These are phyloP conservation scores for Gandaritis pyraliata DNA, from an alignment of 2,888 invertebrate species.

Conservation along the genomic window DNA sequence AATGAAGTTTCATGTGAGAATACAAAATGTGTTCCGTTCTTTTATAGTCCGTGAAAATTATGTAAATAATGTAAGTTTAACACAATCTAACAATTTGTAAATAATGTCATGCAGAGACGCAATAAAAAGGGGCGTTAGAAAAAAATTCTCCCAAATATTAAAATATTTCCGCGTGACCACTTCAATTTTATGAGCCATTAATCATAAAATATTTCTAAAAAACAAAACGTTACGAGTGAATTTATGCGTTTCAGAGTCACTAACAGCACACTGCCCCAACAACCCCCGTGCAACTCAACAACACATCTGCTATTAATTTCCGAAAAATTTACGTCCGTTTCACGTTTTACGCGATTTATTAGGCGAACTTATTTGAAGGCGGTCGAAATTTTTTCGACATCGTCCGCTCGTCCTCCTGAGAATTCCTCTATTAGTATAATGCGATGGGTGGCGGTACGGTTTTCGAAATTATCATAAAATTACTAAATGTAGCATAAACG, in stretches of 20 bases:
- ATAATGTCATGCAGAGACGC: slow-evolving; percentile 31
- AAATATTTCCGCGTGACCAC: slow-evolving; percentile 66
- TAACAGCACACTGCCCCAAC: slow-evolving; percentile 61
- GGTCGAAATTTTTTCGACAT: slow-evolving; percentile 71
- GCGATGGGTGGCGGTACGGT: slow-evolving; percentile 83
- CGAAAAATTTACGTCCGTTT: slow-evolving; percentile 72
- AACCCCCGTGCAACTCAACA: slow-evolving; percentile 70
- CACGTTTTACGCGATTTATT: slow-evolving; percentile 77
- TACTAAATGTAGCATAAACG: slow-evolving; percentile 85
- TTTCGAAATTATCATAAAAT: slow-evolving; percentile 85
- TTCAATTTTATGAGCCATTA: slow-evolving; percentile 79
- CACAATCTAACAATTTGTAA: slow-evolving; percentile 27
- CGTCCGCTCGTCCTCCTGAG: slow-evolving; percentile 61
- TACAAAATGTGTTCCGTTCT: slow-evolving; percentile 17
- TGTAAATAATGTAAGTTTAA: slow-evolving; percentile 18
- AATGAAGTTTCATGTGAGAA: slow-evolving; percentile 19
- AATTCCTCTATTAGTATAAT: slow-evolving; percentile 84
- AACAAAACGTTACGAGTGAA: slow-evolving; percentile 71
- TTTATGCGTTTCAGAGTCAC: slow-evolving; percentile 80
- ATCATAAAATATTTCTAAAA: slow-evolving; percentile 76
- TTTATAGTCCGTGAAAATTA: slow-evolving; percentile 35
- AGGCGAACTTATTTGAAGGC: slow-evolving; percentile 79
- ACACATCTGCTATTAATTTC: slow-evolving; percentile 83
- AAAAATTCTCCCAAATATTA: slow-evolving; percentile 57
- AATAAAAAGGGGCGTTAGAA: slow-evolving; percentile 32